Conservation (phyloP, 1,140 invertebrate species). For the Calephelis virginiensis region DNA sequence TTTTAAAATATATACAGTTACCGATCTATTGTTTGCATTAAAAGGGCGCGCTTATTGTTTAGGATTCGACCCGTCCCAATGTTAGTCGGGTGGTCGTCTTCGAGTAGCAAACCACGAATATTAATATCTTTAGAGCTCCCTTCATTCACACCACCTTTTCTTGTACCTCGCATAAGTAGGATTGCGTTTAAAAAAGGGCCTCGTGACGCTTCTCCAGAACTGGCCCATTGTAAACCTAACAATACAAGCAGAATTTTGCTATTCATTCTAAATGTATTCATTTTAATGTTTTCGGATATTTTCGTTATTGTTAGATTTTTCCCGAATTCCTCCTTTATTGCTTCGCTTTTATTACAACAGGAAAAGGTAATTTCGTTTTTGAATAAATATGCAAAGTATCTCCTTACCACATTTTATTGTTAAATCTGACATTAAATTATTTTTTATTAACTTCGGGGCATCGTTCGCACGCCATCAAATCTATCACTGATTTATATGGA, state of each 20-base stretch:
- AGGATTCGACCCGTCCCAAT: neutral
- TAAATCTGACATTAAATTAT: too few species aligned
- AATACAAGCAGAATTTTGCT: conserved; percentile 45
- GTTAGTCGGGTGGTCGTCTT: neutral
- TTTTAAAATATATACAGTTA: neutral
- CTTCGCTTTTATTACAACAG: conserved; percentile 3
- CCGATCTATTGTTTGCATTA: conserved; percentile 1
- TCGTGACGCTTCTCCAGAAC: conserved; percentile 30
- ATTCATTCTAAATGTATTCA: conserved; percentile 11
- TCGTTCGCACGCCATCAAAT: too few species aligned
- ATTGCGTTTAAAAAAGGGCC: conserved; percentile 33
- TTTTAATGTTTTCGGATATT: conserved; percentile 14
- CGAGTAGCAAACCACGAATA: neutral
- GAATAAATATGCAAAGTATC: conserved; percentile 4
- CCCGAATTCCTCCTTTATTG: conserved; percentile 9
- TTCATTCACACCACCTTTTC: conserved; percentile 7
- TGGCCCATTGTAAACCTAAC: conserved; percentile 54
- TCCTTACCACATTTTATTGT: neutral
- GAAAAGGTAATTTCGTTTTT: conserved; percentile 2
- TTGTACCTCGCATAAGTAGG: neutral
- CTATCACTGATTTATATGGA: too few species aligned
- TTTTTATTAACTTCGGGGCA: too few species aligned
- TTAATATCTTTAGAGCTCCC: conserved; percentile 14
- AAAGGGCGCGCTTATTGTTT: conserved; percentile 4
- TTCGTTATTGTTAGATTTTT: conserved; percentile 15